Conservation (phyloP, 2,797 vertebrate species). For the Pristis pectinata region DNA sequence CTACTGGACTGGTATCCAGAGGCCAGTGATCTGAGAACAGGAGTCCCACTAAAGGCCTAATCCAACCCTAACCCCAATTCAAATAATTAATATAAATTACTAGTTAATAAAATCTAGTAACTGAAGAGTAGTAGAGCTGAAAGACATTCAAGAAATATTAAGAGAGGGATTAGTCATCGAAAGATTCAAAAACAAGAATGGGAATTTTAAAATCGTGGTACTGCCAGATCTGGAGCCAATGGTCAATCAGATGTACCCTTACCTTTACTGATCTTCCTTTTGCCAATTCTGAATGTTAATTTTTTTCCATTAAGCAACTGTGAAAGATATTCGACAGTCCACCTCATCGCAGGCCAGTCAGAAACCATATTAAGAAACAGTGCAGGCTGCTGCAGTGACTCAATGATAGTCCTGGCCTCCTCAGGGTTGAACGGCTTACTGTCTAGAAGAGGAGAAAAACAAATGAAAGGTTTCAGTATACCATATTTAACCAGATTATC, state of each 20-base stretch:
- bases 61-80: no score
- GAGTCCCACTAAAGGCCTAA: no score
- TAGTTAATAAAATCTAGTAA: no score
- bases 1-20: no score
- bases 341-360: slow-evolving; percentile 74
- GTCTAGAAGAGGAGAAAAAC: slow-evolving; percentile 44
- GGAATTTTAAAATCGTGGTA: no score
- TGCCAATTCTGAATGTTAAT: slow-evolving; percentile 77
- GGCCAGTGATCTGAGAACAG: no score
- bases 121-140: no score
- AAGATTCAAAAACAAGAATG: no score
- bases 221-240: neutral
- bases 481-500: neutral
- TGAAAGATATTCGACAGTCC: slow-evolving; percentile 71
- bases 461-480: neutral
- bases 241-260: slow-evolving; percentile 45
- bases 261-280: slow-evolving; percentile 61
- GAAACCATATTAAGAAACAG: slow-evolving; percentile 76
- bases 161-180: no score
- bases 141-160: no score
- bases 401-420: slow-evolving; percentile 66
- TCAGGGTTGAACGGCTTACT: slow-evolving; percentile 74
- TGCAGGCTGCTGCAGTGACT: slow-evolving; percentile 69
- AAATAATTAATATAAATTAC: no score
- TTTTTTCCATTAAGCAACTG: slow-evolving; percentile 57